Base-by-base conservation (phyloP, 2,113 vertebrate species). In the Hemibagrus wyckioides region DNA sequence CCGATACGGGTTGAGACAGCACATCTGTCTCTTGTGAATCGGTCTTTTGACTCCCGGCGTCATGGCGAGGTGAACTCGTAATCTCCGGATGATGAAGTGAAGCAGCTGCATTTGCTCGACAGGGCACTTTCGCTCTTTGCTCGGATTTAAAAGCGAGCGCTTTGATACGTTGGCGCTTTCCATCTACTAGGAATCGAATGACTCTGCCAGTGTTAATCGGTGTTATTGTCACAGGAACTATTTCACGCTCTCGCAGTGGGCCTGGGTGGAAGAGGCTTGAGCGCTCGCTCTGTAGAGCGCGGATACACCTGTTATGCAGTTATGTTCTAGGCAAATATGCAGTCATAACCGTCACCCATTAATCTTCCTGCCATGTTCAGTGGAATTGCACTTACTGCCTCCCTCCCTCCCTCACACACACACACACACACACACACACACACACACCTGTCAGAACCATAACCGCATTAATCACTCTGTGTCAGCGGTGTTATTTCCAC, bases 331-430 rank as follows among this genome's bases (percentile, higher is more conserved):
- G 79, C 79, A 81, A 81, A 81, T 59, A 41, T 39, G 54, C 33
- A 28, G 23, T 39, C 30, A 59, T 59, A 81, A 80, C 52, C 79
- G 21, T 80, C 30, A 41, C 6, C 33, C 54, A 41, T 81, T 41
- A 81, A 59, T 81, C 54, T 81, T 57, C 36, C 79, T 81, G 79
- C 79, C 54, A 81, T 17, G 79, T 39, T 80, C 79, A 25, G 39
- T 80, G 21, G 19, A 59, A 25, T 5, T 39, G 79, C 56, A 81
- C 56, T 59, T 39, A 81, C 23, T 25, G n/a, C 9, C 21, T 25
- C 23, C 11, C 71, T 10, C 69, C 2, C 23, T 25, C 71, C 10
- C 19, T 25, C 73, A 50, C 73, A 76, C 73, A 30, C 44, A 77
- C 15, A n/a, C 41, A 50, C 25, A 25, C 75, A 44, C 41, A 41